Percentiles rank a stretch among this genome's conserved stretches.
phyloP scores from a whole-genome alignment of 2,797 vertebrate species.

The Coregonus ussuriensis region DNA sequence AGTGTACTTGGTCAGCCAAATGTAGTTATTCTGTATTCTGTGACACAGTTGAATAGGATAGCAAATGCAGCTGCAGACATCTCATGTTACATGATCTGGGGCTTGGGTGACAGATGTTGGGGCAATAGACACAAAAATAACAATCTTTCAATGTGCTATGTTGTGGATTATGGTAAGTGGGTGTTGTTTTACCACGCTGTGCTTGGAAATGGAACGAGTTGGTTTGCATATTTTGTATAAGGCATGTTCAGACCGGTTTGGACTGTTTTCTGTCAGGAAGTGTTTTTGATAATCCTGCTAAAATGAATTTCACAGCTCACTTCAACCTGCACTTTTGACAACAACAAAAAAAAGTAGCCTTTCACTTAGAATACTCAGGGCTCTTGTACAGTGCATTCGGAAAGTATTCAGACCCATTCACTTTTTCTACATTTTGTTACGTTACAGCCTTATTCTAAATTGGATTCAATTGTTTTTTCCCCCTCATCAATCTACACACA shows the following conservation, averaged over 20 bases:
- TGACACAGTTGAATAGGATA: constrained; percentile 23
- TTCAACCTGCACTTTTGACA: not conserved
- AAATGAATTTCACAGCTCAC: not conserved
- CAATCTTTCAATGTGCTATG: not conserved
- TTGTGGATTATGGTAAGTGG: not conserved
- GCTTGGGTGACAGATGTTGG: constrained; percentile 9
- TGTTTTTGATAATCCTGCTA: not conserved
- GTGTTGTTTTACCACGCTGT: not conserved
- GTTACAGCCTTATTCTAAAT: no score
- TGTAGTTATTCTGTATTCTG: constrained; percentile 37
- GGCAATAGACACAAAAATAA: not conserved
- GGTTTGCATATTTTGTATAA: not conserved
- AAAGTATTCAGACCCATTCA: no score
- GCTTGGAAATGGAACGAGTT: constrained; percentile 18
- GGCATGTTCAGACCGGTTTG: not conserved
- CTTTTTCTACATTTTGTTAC: no score
- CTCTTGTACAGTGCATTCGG: not conserved
- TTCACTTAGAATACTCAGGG: not conserved
- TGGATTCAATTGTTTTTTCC: no score
- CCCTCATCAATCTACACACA: no score
- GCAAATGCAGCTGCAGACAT: constrained; percentile 33
- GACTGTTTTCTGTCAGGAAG: not conserved
- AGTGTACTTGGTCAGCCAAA: constrained; percentile 25
- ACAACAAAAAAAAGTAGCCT: not conserved
- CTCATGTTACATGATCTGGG: constrained; percentile 26